A percentile compares a stretch with the other conserved stretches of the same genome.
Conservation (phyloP, 1,140 invertebrate genomes). For the Ceratosolen solmsi region DNA sequence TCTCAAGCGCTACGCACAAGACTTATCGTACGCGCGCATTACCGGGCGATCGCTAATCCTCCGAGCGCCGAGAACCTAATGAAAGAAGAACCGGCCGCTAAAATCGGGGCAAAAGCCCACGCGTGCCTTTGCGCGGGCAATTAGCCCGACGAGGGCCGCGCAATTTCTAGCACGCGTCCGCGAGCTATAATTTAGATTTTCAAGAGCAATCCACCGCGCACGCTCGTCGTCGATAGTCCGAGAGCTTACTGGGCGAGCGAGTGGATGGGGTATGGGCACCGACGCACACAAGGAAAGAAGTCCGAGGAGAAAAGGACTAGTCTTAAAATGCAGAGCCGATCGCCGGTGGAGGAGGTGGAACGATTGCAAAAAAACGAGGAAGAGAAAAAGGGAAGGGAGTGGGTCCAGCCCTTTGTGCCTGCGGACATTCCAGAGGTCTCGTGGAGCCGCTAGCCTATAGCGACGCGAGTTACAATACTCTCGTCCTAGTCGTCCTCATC, state of each 20-base stretch:
- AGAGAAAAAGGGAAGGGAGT: neutral
- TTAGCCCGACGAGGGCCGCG: slow-evolving; percentile 35
- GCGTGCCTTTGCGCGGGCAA: slow-evolving; percentile 11
- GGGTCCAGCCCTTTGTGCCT: slow-evolving; percentile 6
- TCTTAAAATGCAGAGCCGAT: slow-evolving; percentile 4
- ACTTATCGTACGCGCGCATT: neutral
- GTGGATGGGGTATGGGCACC: neutral
- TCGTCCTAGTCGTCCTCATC: no score
- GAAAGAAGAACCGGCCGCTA: no score
- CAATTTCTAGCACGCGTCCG: slow-evolving; percentile 8
- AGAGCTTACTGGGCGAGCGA: no score
- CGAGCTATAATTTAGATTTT: slow-evolving; percentile 44
- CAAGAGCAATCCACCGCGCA: slow-evolving; percentile 11
- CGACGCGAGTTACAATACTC: neutral
- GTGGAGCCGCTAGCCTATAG: neutral
- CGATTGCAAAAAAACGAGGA: neutral
- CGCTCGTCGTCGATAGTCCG: neutral
- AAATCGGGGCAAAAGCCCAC: neutral
- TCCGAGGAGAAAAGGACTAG: slow-evolving; percentile 22
- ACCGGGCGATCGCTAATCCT: neutral
- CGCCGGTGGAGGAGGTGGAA: neutral
- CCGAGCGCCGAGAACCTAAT: neutral
- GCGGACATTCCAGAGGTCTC: slow-evolving; percentile 25
- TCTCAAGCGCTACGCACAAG: neutral
- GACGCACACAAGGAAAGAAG: slow-evolving; percentile 35